Percentiles rank a stretch among this genome's conserved stretches.
Conservation (phyloP, 1,140 invertebrate species). For the Oppia nitens region DNA sequence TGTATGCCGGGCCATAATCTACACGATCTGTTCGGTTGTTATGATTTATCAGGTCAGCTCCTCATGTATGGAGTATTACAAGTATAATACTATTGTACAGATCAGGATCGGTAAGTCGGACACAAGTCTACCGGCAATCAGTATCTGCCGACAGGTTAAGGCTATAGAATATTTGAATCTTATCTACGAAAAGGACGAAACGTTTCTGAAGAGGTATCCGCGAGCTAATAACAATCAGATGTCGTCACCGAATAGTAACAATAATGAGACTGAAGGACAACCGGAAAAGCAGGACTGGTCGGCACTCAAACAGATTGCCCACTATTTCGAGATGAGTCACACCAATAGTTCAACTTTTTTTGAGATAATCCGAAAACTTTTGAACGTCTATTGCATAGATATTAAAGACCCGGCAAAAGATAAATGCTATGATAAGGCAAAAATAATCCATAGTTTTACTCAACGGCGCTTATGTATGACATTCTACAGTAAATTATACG, state of each 20-base stretch:
- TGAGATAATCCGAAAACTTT: neutral
- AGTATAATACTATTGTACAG: neutral
- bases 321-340: neutral
- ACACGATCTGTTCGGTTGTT: no score
- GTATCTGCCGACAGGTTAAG: neutral
- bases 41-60: neutral
- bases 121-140: neutral
- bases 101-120: neutral
- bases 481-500: neutral
- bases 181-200: neutral
- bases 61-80: neutral
- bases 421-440: neutral
- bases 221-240: neutral
- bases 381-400: neutral
- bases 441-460: neutral
- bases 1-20: no score
- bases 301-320: neutral
- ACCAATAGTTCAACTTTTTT: neutral
- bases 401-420: neutral
- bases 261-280: neutral
- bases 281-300: neutral
- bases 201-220: neutral
- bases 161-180: neutral
- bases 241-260: neutral
- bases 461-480: neutral